A percentile compares a stretch with the other conserved stretches of the same genome.
These are phyloP conservation scores for Lepeophtheirus salmonis DNA, from an alignment of 1,140 invertebrate species.

Conservation along the genomic window DNA sequence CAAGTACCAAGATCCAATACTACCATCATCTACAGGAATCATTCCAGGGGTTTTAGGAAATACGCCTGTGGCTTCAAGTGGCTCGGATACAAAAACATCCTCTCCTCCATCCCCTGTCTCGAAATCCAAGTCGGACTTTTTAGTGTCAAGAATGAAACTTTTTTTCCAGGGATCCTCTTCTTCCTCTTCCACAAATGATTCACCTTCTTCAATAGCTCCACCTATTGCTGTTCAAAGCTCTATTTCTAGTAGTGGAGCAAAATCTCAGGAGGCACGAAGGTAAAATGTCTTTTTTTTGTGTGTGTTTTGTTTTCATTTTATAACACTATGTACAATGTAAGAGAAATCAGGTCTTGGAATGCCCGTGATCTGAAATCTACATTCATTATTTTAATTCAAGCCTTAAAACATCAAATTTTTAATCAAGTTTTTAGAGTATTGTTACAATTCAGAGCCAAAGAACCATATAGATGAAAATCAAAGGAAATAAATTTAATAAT, in stretches of 20 bases:
- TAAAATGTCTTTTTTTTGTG: neutral
- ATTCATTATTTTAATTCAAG: too few relatives aligned
- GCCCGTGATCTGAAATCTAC: too few relatives aligned
- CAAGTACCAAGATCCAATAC: neutral
- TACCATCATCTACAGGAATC: neutral
- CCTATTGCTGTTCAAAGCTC: too few relatives aligned
- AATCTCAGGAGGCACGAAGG: neutral
- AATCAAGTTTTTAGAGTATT: too few relatives aligned
- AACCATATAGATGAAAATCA: too few relatives aligned
- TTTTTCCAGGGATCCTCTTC: neutral
- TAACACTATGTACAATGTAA: too few relatives aligned
- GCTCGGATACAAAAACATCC: neutral
- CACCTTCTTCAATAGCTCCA: neutral
- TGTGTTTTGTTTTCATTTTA: neutral
- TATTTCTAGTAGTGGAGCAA: neutral
- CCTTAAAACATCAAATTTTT: too few relatives aligned
- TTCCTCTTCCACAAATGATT: neutral
- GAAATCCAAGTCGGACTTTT: neutral
- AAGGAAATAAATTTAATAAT: too few relatives aligned
- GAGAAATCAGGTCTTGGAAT: too few relatives aligned
- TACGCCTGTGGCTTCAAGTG: neutral
- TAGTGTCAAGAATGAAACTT: neutral
- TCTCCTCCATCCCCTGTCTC: neutral
- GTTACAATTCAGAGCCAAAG: too few relatives aligned
- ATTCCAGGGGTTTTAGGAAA: neutral